phyloP scores from a whole-genome alignment of 53 echinoderm and acorn worm genomes.

The Patiria pectinifera region DNA sequence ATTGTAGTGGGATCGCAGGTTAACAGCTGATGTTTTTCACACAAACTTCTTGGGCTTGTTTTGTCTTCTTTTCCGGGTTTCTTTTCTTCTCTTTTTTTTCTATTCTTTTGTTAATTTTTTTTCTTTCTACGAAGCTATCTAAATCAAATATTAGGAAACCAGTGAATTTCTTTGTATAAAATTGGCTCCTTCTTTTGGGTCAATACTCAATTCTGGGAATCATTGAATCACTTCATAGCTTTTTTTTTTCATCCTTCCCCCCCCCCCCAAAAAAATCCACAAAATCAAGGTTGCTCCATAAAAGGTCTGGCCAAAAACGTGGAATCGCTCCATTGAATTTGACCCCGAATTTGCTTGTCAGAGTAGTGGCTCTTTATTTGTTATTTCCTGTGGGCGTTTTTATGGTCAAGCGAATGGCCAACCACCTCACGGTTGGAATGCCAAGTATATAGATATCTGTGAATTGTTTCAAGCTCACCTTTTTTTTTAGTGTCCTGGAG shows the following conservation, averaged over 20 bases:
- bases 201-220: too few relatives aligned
- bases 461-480: not conserved
- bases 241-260: not conserved
- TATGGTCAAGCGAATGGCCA: not conserved
- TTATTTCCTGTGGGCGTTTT: not conserved
- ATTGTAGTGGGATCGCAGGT: too few relatives aligned
- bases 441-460: not conserved
- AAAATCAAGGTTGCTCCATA: not conserved
- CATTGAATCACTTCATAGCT: too few relatives aligned
- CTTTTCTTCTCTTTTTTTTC: too few relatives aligned
- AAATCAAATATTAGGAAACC: too few relatives aligned
- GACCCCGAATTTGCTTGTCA: not conserved
- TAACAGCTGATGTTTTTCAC: too few relatives aligned
- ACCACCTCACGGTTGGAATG: not conserved
- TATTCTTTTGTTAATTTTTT: too few relatives aligned
- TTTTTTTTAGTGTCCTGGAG: not conserved
- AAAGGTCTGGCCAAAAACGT: not conserved
- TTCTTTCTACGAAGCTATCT: too few relatives aligned
- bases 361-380: not conserved
- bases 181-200: too few relatives aligned
- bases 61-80: too few relatives aligned
- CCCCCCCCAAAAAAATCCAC: not conserved
- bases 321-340: not conserved
- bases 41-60: too few relatives aligned
- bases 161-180: too few relatives aligned